Evolutionary conservation across 2,888 invertebrate genomes (phyloP).

Genomic region (Nycteola revayana): DNA sequence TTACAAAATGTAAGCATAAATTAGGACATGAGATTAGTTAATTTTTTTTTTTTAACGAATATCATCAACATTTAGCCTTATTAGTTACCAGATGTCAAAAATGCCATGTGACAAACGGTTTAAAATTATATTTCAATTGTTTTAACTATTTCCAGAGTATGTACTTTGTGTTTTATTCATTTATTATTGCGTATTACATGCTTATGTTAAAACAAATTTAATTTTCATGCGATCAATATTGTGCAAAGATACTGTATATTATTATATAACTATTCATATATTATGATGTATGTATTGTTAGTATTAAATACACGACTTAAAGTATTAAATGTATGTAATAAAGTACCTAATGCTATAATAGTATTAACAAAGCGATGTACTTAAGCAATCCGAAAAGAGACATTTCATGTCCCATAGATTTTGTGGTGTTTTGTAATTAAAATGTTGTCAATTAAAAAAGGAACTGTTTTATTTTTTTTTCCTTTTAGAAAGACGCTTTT

Average conservation of each 20-base stretch:
- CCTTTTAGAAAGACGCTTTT: too few relatives aligned
- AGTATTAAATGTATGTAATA: slow-evolving; percentile 67
- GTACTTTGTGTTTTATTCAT: too few relatives aligned
- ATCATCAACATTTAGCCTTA: too few relatives aligned
- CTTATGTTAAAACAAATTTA: too few relatives aligned
- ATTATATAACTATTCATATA: slow-evolving; percentile 54
- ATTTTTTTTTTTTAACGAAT: too few relatives aligned
- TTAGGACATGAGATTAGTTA: too few relatives aligned
- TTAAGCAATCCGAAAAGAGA: slow-evolving; percentile 71
- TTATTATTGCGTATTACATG: too few relatives aligned
- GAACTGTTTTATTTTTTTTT: slow-evolving; percentile 43
- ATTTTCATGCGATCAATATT: slow-evolving; percentile 21
- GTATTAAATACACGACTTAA: slow-evolving; percentile 73
- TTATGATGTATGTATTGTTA: slow-evolving; percentile 69
- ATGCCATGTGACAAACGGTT: too few relatives aligned
- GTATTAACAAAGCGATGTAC: slow-evolving; percentile 65
- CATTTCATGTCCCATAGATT: slow-evolving; percentile 76
- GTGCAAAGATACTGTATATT: slow-evolving; percentile 58
- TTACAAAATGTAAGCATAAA: too few relatives aligned
- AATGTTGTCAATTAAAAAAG: slow-evolving; percentile 78
- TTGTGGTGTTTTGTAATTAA: slow-evolving; percentile 82
- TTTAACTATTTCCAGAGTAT: too few relatives aligned
- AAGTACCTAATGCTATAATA: slow-evolving; percentile 69
- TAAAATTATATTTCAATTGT: too few relatives aligned
- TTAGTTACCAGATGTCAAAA: too few relatives aligned